These are phyloP conservation scores for Steinernema khuongi DNA, from an alignment of 1,140 invertebrate species.

Conservation along the genomic window DNA sequence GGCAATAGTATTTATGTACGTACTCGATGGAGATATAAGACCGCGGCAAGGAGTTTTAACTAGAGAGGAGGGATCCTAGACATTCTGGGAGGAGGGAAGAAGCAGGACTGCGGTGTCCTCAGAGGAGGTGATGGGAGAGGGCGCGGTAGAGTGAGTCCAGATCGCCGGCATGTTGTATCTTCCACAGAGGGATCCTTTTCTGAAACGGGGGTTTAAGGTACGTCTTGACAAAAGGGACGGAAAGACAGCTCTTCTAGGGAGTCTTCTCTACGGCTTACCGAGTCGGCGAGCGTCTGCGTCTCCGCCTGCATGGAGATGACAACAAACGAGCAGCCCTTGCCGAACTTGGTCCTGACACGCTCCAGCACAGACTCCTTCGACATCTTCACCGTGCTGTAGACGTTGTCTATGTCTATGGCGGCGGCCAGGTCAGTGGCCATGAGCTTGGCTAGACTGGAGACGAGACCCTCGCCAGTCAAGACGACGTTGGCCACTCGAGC, in stretches of 20 bases:
- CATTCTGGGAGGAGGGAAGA: not conserved
- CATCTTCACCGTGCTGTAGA: conserved; percentile 1
- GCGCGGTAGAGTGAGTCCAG: not conserved
- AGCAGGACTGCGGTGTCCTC: not conserved
- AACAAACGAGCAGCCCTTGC: not conserved
- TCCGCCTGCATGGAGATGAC: not conserved
- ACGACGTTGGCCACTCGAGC: not conserved
- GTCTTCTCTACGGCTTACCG: too few species aligned
- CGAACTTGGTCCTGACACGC: not conserved
- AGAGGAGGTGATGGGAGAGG: not conserved
- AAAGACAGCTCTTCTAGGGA: too few species aligned
- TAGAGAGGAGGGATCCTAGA: too few species aligned
- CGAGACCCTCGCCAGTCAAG: not conserved
- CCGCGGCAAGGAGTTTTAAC: not conserved
- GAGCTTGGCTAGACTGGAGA: not conserved
- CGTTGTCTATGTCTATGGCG: not conserved
- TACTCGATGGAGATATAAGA: not conserved
- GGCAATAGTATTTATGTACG: too few species aligned
- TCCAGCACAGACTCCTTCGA: not conserved
- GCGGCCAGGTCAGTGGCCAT: not conserved
- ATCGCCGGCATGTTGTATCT: not conserved
- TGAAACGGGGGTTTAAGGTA: not conserved
- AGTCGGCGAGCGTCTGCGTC: not conserved
- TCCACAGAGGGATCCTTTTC: not conserved
- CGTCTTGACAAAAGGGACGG: too few species aligned